Evolutionary conservation across 2,797 vertebrate genomes (phyloP).

Genomic region (Hylomyscus alleni): DNA sequence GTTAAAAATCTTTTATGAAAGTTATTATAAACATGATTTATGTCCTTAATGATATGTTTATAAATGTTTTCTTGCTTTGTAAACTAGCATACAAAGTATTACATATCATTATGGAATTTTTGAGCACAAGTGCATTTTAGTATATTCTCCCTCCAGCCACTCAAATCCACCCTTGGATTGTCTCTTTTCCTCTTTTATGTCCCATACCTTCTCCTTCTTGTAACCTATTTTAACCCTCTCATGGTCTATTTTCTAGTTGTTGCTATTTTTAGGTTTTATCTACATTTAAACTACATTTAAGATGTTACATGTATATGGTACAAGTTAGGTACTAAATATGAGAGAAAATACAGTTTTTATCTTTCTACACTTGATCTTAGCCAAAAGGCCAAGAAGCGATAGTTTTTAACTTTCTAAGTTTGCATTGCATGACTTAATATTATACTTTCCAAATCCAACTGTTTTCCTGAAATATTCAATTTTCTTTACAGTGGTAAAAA

Average conservation of each 20-base stretch:
- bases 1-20: not conserved
- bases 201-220: not conserved
- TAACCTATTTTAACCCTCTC: not conserved
- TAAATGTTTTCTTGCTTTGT: not conserved
- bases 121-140: not conserved
- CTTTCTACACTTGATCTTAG: not conserved
- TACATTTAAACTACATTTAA: not conserved
- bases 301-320: not conserved
- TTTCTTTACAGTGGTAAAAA: not conserved
- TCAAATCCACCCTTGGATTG: not conserved
- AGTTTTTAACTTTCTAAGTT: conserved; percentile 9
- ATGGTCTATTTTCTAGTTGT: not conserved
- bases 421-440: not conserved
- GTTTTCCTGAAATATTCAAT: not conserved
- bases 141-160: not conserved
- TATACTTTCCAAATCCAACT: not conserved
- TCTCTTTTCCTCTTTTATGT: not conserved
- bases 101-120: not conserved
- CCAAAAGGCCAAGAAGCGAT: no score
- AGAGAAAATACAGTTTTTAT: not conserved
- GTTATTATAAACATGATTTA: conserved; percentile 28
- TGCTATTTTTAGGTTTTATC: not conserved
- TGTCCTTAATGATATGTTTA: not conserved
- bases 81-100: not conserved
- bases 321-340: not conserved